A percentile compares a stretch with the other conserved stretches of the same genome.
Evolutionary conservation across 2,797 vertebrate genomes (phyloP).

Genomic region (Pangasius krempfi): DNA sequence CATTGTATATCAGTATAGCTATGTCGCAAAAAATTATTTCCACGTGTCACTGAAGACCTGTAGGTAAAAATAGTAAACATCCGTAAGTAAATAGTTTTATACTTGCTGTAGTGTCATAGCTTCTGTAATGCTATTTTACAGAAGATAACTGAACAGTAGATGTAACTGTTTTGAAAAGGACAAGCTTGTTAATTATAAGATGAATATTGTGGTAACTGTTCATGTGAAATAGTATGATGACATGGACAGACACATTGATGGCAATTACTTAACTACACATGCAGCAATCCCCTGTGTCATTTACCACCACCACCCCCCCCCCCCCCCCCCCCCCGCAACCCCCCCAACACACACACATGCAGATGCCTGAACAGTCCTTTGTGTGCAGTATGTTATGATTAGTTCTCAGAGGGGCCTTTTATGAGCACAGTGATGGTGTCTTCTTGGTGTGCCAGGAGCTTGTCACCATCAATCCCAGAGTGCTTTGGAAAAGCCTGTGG

Average conservation of each 20-base stretch:
- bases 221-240: slow-evolving; percentile 24
- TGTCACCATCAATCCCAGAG: slow-evolving; percentile 43
- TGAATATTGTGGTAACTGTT: slow-evolving; percentile 39
- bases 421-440: slow-evolving; percentile 51
- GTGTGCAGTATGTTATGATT: slow-evolving; percentile 41
- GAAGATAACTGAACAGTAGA: too few species aligned
- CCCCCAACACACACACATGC: slow-evolving; percentile 26
- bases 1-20: too few species aligned
- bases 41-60: too few species aligned
- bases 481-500: slow-evolving; percentile 50
- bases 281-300: background rate
- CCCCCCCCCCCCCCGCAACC: background rate
- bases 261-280: background rate
- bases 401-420: slow-evolving; percentile 55
- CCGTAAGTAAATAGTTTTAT: too few species aligned
- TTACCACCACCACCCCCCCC: background rate
- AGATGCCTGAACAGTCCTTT: background rate
- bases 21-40: too few species aligned
- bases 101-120: too few species aligned
- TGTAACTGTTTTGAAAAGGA: background rate
- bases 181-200: slow-evolving; percentile 48
- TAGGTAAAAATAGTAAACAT: too few species aligned
- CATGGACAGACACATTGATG: background rate
- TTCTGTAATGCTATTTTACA: too few species aligned
- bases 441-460: slow-evolving; percentile 36